Base-by-base conservation (phyloP, 2,797 vertebrate species). In the Gallinago stenura region DNA sequence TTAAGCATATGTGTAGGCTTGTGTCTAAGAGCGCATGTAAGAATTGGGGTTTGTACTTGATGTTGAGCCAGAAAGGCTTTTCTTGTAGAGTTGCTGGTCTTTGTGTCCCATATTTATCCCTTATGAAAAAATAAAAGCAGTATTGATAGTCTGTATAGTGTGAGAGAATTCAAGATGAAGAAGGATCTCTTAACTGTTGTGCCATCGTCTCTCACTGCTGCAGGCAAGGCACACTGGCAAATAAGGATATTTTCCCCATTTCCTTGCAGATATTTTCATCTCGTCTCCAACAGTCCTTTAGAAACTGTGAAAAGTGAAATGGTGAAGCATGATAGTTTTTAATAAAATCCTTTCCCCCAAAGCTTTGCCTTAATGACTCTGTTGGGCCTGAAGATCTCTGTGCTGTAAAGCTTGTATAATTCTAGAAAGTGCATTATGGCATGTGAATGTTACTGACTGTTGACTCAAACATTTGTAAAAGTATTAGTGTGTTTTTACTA, bases 311-410 rank as follows among this genome's bases (percentile, higher is more conserved):
- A 31, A 41, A 62, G 43, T 54, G 66, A 83, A 92, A 26, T 57
- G 68, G 62, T 57, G 56, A 78, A 83, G 68, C 20, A 7, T 51
- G 57, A 60, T 64, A 0, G 25, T 69, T 93, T 92, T 92, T 82
- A 84, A 66, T 93, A 93, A 93, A 88, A 78, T 56, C 75, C 60
- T 90, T 91, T 81, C 39, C 77, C 66, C 70, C 30, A 39, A 41
- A 93, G 83, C 88, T 96, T 94, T 79, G 53, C 51, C 53, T 80
- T 70, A 48, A 82, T 84, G 48, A 13, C 48, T 76, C 33, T 10
- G 22, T 81, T 90, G 83, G 73, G 35, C 33, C 66, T 50, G 75
- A 91, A 72, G 88, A 56, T 91, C n/a, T 93, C 76, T 22, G 54
- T 75, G 62, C 85, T 90, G 54, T 77, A 76, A 73, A 73, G 41